These are phyloP conservation scores for Ophthalmolycus amberensis DNA, from an alignment of 2,113 vertebrate species.

Conservation along the genomic window DNA sequence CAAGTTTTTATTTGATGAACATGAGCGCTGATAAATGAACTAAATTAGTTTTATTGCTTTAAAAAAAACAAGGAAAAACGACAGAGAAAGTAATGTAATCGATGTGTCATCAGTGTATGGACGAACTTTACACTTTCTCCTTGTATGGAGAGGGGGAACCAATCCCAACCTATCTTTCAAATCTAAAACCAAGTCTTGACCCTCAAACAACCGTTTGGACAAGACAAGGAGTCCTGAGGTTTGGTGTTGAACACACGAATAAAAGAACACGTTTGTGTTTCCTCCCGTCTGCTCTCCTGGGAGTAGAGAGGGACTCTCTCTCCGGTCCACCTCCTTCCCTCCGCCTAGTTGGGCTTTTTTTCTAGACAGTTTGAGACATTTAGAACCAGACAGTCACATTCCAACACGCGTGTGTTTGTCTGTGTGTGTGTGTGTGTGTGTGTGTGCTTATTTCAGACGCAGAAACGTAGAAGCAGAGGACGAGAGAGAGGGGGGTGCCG, in stretches of 20 bases:
- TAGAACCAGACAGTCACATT: constrained; percentile 63
- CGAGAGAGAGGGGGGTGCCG: constrained; percentile 11
- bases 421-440: constrained; percentile 32
- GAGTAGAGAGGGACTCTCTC: constrained; percentile 1
- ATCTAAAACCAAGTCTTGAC: not conserved
- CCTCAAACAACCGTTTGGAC: not conserved
- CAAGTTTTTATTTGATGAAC: too few relatives aligned
- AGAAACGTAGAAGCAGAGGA: constrained; percentile 13
- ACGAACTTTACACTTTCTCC: too few relatives aligned
- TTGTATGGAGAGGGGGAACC: not conserved
- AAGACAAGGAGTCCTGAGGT: not conserved
- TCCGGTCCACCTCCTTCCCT: constrained; percentile 7
- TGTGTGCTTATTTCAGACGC: constrained; percentile 31
- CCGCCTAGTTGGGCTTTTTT: constrained; percentile 18
- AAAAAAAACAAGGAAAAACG: not conserved
- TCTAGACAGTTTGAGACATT: constrained; percentile 58
- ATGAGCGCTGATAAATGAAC: too few relatives aligned
- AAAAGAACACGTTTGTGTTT: not conserved
- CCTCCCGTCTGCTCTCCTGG: not conserved
- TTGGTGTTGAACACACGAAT: not conserved
- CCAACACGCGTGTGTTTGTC: constrained; percentile 30
- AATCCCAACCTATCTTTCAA: not conserved
- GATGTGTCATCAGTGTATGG: too few relatives aligned
- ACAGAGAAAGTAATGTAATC: not conserved
- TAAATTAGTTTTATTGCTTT: not conserved